phyloP scores from a whole-genome alignment of 2,888 invertebrate species.

The Arctia plantaginis region DNA sequence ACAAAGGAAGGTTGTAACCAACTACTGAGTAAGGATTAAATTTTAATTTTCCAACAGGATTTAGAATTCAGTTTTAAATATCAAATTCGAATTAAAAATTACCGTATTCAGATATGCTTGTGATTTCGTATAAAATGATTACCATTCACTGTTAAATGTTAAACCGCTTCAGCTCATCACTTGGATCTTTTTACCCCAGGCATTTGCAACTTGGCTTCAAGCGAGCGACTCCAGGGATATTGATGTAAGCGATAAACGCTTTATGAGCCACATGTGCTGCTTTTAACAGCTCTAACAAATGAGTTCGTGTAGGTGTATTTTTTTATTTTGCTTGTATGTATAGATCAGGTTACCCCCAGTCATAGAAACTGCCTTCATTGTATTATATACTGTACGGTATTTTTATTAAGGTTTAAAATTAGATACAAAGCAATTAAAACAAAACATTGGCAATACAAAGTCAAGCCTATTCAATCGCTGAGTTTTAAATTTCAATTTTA shows the following conservation, averaged over 20 bases:
- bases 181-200: conserved; percentile 1
- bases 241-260: conserved; percentile 65
- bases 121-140: no score
- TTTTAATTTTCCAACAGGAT: no score
- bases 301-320: conserved; percentile 38
- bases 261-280: conserved; percentile 55
- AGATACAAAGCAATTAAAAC: background rate
- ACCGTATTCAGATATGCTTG: no score
- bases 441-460: no score
- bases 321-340: conserved; percentile 21
- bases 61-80: no score
- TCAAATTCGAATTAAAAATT: no score
- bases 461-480: no score
- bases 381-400: background rate
- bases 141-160: background rate
- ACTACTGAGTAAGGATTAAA: no score
- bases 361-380: background rate
- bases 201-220: conserved; percentile 36
- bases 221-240: conserved; percentile 56
- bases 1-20: no score
- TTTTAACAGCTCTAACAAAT: conserved; percentile 51
- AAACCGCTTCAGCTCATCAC: conserved; percentile 30
- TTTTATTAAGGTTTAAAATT: background rate
- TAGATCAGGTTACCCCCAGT: background rate
- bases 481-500: no score